A percentile compares a stretch with the other conserved stretches of the same genome.
Conservation (phyloP, 2,797 vertebrate species). For the Molossus molossus region DNA sequence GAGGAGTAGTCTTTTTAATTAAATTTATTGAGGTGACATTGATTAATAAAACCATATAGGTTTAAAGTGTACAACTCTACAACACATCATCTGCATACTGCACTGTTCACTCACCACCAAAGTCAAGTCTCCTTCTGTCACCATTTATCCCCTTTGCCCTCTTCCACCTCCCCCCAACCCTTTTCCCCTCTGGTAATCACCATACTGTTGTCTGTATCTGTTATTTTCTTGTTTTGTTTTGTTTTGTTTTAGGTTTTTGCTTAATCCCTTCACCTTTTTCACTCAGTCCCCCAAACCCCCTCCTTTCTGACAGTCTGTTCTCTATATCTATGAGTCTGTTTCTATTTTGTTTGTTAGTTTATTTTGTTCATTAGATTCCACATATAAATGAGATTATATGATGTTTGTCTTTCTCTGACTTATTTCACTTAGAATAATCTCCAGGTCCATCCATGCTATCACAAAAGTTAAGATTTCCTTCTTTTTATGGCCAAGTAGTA, state of each 20-base stretch:
- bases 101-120: neutral
- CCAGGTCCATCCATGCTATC: neutral
- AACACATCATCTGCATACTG: neutral
- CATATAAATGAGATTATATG: neutral
- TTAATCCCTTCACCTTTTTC: neutral
- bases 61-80: neutral
- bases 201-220: neutral
- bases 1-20: neutral
- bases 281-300: neutral
- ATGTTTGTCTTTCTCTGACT: neutral
- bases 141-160: neutral
- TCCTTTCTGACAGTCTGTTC: neutral
- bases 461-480: neutral
- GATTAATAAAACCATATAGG: neutral
- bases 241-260: neutral
- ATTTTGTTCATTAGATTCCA: neutral
- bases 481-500: neutral
- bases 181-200: neutral
- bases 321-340: neutral
- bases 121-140: neutral
- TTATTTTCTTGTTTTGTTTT: neutral
- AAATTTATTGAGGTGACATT: neutral
- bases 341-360: neutral
- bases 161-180: neutral
- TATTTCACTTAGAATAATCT: neutral